Conservation (phyloP, 2,113 vertebrate species). For the Morone saxatilis region DNA sequence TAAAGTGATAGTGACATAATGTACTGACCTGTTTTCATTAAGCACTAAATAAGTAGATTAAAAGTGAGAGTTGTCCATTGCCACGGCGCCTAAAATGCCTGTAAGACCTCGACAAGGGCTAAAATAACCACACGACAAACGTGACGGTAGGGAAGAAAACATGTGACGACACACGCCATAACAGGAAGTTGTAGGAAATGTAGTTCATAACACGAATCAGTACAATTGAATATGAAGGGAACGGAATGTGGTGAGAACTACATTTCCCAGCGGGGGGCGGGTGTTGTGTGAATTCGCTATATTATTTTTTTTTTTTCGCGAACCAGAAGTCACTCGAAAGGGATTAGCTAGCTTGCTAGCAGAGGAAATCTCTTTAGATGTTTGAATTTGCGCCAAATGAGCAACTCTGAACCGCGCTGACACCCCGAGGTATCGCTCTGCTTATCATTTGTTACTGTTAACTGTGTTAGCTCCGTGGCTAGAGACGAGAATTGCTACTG, state of each 20-base stretch:
- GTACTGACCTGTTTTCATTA: not conserved
- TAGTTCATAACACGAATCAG: slow-evolving; percentile 48
- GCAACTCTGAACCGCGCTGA: slow-evolving; percentile 34
- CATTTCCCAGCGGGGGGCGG: slow-evolving; percentile 48
- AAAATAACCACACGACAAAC: not conserved
- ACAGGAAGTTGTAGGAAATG: slow-evolving; percentile 6
- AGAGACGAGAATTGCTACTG: not conserved
- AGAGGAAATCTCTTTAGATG: slow-evolving; percentile 59
- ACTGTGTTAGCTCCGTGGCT: not conserved
- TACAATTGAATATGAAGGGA: accelerated
- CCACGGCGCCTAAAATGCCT: not conserved
- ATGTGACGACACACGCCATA: slow-evolving; percentile 21
- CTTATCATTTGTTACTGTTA: not conserved
- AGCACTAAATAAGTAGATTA: not conserved
- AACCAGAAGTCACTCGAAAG: slow-evolving; percentile 78
- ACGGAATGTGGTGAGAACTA: slow-evolving; percentile 41
- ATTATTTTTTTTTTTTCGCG: too few species aligned
- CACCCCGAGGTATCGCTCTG: slow-evolving; percentile 50
- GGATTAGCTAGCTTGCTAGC: slow-evolving; percentile 79
- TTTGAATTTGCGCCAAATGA: slow-evolving; percentile 41
- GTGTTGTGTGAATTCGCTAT: not conserved
- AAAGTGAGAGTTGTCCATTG: not conserved
- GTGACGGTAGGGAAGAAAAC: slow-evolving; percentile 40
- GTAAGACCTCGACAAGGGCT: accelerated
- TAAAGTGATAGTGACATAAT: too few species aligned